Evolutionary conservation across 2,888 invertebrate genomes (phyloP).

Genomic region (Frankliniella fusca): DNA sequence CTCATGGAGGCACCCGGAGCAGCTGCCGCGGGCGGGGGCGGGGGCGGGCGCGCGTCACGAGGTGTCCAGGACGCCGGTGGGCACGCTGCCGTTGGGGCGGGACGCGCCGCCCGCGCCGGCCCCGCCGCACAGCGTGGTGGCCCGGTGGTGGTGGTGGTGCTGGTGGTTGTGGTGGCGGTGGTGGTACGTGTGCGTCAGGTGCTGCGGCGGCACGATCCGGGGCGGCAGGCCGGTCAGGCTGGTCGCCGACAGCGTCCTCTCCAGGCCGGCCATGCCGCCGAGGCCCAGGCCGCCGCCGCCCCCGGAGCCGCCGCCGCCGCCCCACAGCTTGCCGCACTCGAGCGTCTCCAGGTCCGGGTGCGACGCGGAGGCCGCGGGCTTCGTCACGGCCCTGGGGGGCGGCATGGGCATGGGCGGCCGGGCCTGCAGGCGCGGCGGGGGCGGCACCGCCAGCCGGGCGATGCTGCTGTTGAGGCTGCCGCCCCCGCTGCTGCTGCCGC

Average conservation of each 20-base stretch:
- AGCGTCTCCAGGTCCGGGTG: slow-evolving; percentile 17
- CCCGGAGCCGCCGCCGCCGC: background rate
- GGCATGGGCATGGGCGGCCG: slow-evolving; percentile 34
- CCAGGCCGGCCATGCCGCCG: background rate
- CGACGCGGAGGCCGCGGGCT: background rate
- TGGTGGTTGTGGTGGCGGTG: slow-evolving; percentile 17
- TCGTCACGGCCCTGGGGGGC: slow-evolving; percentile 36
- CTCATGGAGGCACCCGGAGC: too few species aligned
- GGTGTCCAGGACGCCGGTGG: background rate
- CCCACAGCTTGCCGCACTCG: slow-evolving; percentile 11
- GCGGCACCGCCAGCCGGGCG: slow-evolving; percentile 65
- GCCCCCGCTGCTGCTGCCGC: slow-evolving; percentile 66
- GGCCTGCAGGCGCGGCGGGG: slow-evolving; percentile 36
- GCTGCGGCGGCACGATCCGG: background rate
- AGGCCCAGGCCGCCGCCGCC: background rate
- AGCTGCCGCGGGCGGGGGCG: too few species aligned
- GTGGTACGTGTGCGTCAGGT: slow-evolving; percentile 19
- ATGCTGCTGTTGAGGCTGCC: slow-evolving; percentile 74
- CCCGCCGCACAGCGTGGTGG: background rate
- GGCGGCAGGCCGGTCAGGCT: slow-evolving; percentile 12
- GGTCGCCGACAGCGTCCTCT: slow-evolving; percentile 6
- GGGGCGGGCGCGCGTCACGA: background rate
- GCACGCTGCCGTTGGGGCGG: slow-evolving; percentile 13
- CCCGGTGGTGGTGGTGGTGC: background rate
- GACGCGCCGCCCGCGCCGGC: background rate